Evolutionary conservation across 2,113 vertebrate species (phyloP).

Genomic region (Lathamus discolor): DNA sequence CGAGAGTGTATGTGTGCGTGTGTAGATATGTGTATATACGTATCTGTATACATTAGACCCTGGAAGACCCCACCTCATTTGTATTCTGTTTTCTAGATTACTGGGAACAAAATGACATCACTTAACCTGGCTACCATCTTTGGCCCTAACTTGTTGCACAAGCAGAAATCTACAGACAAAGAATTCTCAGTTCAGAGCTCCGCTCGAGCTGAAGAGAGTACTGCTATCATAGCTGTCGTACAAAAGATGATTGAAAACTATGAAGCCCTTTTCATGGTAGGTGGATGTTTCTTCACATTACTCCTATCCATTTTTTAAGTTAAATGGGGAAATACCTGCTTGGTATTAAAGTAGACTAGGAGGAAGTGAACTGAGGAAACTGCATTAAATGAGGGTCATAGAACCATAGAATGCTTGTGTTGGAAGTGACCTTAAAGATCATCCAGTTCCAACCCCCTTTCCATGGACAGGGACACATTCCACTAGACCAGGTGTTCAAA

Average conservation of each 20-base stretch:
- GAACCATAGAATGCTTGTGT: not conserved
- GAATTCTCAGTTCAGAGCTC: constrained; percentile 95
- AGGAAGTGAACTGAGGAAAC: not conserved
- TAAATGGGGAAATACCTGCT: not conserved
- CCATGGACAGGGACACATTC: not conserved
- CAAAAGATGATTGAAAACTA: constrained; percentile 91
- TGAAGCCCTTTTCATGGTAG: constrained; percentile 90
- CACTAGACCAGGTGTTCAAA: not conserved
- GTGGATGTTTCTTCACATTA: not conserved
- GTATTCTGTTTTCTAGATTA: constrained; percentile 77
- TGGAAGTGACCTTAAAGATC: not conserved
- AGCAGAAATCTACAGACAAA: constrained; percentile 94
- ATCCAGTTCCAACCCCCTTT: not conserved
- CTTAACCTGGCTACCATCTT: constrained; percentile 97
- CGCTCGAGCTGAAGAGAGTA: constrained; percentile 92
- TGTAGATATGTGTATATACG: not conserved
- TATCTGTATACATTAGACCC: not conserved
- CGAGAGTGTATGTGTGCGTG: no score
- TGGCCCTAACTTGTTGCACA: constrained; percentile 94
- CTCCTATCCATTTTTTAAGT: not conserved
- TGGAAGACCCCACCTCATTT: not conserved
- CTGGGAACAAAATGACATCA: constrained; percentile 98
- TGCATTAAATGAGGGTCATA: not conserved
- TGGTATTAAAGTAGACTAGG: not conserved
- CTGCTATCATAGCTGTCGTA: constrained; percentile 89